Base-by-base conservation (phyloP, 2,888 invertebrate species). In the Drosophila anomalipes region DNA sequence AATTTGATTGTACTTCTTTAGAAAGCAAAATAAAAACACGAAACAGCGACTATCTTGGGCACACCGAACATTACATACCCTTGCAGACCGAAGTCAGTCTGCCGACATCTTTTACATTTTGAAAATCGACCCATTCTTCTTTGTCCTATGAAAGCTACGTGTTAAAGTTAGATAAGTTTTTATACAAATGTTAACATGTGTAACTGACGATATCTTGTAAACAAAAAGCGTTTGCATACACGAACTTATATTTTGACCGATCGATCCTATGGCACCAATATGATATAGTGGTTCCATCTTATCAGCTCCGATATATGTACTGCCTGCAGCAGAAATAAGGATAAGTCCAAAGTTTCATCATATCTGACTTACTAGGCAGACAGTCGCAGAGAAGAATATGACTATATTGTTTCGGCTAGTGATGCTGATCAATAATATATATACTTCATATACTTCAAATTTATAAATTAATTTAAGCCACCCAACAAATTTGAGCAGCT, bases 1-100 rank as follows among this genome's bases (percentile, higher is more conserved):
- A 63, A 58, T 58, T 49, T 65, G 28, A 47, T 47, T 47, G 47
- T 26, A 47, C 16, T 28, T 51, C 51, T 28, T 51, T 28, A 19
- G 12, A 26, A 47, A 47, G 16, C 22, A 22, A 47, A 26, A 22
- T 16, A 47, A 16, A 22, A 47, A 47, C 4, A 47, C 22, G 14
- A 47, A 47, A 16, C 22, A 22, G 14, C 14, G 22, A 16, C 22
- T 22, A 22, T 47, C 22, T 22, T 7, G 14, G 22, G 4, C 22
- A 47, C 22, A 47, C 22, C 47, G 47, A 26, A 22, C 7, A 16
- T 16, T 2, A 47, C 16, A 26, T 26, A 16, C 22, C 22, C 22
- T 9, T 47, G 7, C 22, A 7, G 2, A 47, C 41, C 41, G 41
- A 41, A n/a, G 10, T 37, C 37, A 7, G 37, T 16, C 37, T 37